phyloP scores from a whole-genome alignment of 2,888 invertebrate species.

The Lithophane semibrunnea region DNA sequence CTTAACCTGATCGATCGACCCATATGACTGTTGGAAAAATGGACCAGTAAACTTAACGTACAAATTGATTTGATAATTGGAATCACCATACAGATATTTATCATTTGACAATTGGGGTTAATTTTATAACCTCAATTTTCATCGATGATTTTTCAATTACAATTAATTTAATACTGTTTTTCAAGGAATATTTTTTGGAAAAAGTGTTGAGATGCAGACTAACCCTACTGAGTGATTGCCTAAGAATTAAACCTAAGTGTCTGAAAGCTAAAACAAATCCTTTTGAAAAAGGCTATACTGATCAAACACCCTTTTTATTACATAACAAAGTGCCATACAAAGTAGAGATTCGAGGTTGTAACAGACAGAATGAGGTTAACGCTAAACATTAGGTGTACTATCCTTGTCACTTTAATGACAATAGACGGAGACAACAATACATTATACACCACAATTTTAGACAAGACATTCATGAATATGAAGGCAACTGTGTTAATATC shows the following conservation, averaged over 20 bases:
- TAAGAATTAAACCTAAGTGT: too few species aligned
- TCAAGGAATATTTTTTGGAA: neutral
- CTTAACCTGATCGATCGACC: too few species aligned
- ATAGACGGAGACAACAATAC: constrained; percentile 1
- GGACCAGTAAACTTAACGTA: too few species aligned
- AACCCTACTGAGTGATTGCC: neutral
- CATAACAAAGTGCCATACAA: neutral
- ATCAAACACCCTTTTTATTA: neutral
- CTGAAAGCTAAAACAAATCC: too few species aligned
- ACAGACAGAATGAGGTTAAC: constrained; percentile 9
- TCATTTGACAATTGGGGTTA: too few species aligned
- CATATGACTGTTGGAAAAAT: too few species aligned
- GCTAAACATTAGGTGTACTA: constrained; percentile 15
- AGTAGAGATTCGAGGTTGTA: neutral
- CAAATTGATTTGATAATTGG: too few species aligned
- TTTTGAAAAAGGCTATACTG: neutral
- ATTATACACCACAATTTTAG: constrained; percentile 1
- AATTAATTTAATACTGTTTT: too few species aligned
- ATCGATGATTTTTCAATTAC: neutral
- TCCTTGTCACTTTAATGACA: constrained; percentile 24
- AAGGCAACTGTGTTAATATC: neutral
- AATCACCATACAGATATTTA: too few species aligned
- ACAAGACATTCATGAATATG: constrained; percentile 14
- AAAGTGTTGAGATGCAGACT: neutral
- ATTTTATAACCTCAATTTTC: neutral